Evolutionary conservation across 35 echinoderm and acorn worm genomes (phyloP).

Genomic region (Amphiura filiformis): DNA sequence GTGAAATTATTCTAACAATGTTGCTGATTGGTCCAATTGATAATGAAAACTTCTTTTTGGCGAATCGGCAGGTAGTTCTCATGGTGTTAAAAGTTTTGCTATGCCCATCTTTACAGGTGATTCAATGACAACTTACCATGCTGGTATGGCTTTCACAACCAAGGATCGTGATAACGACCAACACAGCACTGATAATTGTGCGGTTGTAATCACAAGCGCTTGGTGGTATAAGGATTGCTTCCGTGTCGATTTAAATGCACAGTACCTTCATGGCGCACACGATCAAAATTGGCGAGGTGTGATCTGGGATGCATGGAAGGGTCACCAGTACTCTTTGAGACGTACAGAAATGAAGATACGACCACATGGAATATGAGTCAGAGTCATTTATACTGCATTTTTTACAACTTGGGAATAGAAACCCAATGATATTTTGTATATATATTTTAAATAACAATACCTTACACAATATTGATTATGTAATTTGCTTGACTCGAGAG

Average conservation of each 20-base stretch:
- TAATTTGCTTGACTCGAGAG: too few relatives aligned
- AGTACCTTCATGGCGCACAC: conserved; percentile 34
- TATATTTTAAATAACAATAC: too few relatives aligned
- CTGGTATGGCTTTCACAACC: conserved; percentile 28
- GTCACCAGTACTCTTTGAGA: conserved; percentile 36
- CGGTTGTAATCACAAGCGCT: conserved; percentile 16
- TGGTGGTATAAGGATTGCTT: conserved; percentile 54
- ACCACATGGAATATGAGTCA: conserved; percentile 5
- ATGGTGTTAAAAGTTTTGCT: too few relatives aligned
- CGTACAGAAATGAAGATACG: conserved; percentile 52
- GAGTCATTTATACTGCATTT: background rate
- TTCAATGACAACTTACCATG: conserved; percentile 9
- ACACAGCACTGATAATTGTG: conserved; percentile 15
- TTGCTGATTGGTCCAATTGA: too few relatives aligned
- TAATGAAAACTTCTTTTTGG: too few relatives aligned
- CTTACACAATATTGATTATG: too few relatives aligned
- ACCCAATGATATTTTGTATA: too few relatives aligned
- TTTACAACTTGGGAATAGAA: too few relatives aligned
- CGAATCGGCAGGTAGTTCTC: too few relatives aligned
- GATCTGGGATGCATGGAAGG: conserved; percentile 44
- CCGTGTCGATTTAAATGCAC: conserved; percentile 20
- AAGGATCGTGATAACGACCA: conserved; percentile 50
- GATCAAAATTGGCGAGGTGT: conserved; percentile 19
- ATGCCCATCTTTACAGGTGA: conserved; percentile 23
- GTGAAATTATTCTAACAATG: too few relatives aligned